Base-by-base conservation (phyloP, 2,888 invertebrate genomes). In the Athetis lepigone region DNA sequence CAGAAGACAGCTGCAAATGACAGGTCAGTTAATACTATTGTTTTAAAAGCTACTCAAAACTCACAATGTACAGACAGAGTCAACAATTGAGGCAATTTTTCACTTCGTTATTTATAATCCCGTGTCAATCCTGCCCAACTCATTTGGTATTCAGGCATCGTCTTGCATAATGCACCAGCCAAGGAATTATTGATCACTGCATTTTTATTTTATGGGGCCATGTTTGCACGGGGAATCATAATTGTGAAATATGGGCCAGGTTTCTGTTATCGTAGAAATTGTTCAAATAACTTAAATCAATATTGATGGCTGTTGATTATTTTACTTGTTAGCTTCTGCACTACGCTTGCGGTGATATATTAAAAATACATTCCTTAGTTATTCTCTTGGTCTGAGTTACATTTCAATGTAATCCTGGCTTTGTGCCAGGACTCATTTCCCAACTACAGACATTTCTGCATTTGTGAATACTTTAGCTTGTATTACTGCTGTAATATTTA, bases 1-100 rank as follows among this genome's bases (percentile, higher is more conserved):
- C 45, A 91, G 95, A 75, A 90, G 95, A 88, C 95, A 95, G 89
- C 90, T 95, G 84, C 95, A 95, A 87, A 94, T 95, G 94, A 95
- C 95, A 92, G 95, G 95, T 94, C 75, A 88, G 91, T 90, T 70
- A 70, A 67, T n/a, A 64, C 40, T 55, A 64, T 69, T 73, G 55
- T 77, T 65, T 77, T 18, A 46, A 63, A 57, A 66, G 16, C 43
- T 25, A 43, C 37, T 52, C 37, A 70, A 64, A 49, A 27, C 25
- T 59, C 39, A 54, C 71, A 54, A 47, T 57, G 55, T 54, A 21
- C 52, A 37, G 27, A 21, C 52, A 37, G 27, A 52, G 49, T 49
- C 21, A 57, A 58, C 58, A 75, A 70, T 67, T 54, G 51, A 63
- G 54, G 52, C 46, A 75, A 73, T 78, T 78, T 67, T 78, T 77